Evolutionary conservation across 2,797 vertebrate genomes (phyloP), one percentile per base, ranked within the genome.

Genomic region (Cirrhinus mrigala): DNA sequence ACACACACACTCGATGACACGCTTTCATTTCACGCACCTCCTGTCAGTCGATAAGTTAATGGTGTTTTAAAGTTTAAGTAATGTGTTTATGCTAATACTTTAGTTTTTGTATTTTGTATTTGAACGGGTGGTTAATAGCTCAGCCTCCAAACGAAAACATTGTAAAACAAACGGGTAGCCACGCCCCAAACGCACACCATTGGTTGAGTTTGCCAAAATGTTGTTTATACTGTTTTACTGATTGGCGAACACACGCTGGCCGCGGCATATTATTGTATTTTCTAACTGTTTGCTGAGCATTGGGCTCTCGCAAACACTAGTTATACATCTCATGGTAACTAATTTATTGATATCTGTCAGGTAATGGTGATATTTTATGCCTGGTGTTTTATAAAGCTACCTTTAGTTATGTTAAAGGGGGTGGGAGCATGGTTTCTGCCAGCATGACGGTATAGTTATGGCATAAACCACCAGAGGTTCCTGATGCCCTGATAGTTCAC

Each of bases 401-500:
- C 5, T 37, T 37, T 37, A 5, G 4, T 37, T 37, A 37, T 5
- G 33, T 37, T 37, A 37, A 37, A 37, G 33, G 33, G 33, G 33
- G 5, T 37, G 33, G 33, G 33, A 37, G 33, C 33, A 5, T 37
- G 33, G 33, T 37, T 37, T 37, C 58, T 14, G 27, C 24, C 4
- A 48, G 58, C 16, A 37, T 44, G 8, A 1, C 4, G 3, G 3
- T 68, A 62, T 15, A 68, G 62, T 80, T 68, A 0, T 10, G 12
- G 3, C 24, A n/a, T 68, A 18, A 12, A 37, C 46, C 79, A 68
- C 44, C 78, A 80, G 62, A 68, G 44, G 62, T 46, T 80, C 62
- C 27, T 22, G 1, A 15, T 68, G 62, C 3, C 20, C 27, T 52
- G 44, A 37, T 37, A 37, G 33, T 37, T 37, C 33, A 37, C 33